phyloP scores from a whole-genome alignment of 2,888 invertebrate species.

The Drosophila conformis region DNA sequence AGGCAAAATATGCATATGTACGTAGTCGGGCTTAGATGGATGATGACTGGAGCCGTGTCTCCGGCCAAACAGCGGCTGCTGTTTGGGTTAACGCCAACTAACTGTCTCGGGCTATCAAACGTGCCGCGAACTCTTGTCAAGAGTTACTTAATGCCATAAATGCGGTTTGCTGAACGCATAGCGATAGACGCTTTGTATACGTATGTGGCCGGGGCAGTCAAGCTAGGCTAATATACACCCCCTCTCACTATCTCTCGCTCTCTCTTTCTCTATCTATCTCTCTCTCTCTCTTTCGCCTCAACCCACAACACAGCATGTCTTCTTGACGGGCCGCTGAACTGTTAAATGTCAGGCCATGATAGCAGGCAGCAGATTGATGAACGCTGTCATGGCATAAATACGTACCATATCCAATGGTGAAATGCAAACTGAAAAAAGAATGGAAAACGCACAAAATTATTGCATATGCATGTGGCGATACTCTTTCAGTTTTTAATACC shows the following conservation, averaged over 20 bases:
- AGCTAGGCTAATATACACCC: constrained; percentile 46
- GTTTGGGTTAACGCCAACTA: constrained; percentile 63
- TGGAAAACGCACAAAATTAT: constrained; percentile 19
- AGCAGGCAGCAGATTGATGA: constrained; percentile 61
- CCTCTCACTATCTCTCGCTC: not conserved
- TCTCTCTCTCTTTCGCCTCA: not conserved
- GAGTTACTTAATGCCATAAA: constrained; percentile 67
- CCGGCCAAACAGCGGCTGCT: constrained; percentile 34
- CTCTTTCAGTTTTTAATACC: constrained; percentile 12
- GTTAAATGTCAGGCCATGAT: constrained; percentile 63
- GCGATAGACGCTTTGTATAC: constrained; percentile 20
- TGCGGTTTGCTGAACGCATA: constrained; percentile 56
- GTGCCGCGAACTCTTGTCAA: constrained; percentile 67
- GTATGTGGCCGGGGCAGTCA: constrained; percentile 37
- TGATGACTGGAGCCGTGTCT: constrained; percentile 28
- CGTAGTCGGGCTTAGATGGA: constrained; percentile 30
- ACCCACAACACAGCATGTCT: constrained; percentile 23
- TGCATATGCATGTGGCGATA: constrained; percentile 15
- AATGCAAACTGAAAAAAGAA: constrained; percentile 50
- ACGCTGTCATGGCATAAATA: constrained; percentile 58
- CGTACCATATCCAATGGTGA: constrained; percentile 30
- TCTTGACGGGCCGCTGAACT: constrained; percentile 66
- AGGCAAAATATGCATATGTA: constrained; percentile 64
- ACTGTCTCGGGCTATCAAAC: constrained; percentile 59
- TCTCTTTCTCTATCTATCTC: not conserved